These are phyloP conservation scores for Baryphthengus martii DNA, from an alignment of 2,113 vertebrate species.

Conservation along the genomic window DNA sequence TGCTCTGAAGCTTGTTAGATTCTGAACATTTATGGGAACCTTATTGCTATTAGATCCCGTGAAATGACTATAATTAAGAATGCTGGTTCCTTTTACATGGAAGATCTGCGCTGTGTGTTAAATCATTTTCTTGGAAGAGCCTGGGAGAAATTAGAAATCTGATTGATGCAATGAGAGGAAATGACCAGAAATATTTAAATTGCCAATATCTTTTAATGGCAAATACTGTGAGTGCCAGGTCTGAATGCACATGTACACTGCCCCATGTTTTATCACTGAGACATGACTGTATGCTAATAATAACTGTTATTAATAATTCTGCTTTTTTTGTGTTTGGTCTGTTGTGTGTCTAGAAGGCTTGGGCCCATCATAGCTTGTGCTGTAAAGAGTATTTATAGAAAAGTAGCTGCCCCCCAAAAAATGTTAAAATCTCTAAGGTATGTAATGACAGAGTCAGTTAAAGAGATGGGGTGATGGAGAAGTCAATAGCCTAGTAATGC, in stretches of 20 bases:
- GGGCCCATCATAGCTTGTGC: background rate
- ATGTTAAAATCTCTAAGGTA: background rate
- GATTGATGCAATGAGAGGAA: background rate
- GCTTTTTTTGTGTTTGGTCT: background rate
- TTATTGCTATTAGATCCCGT: constrained; percentile 36
- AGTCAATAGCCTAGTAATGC: background rate
- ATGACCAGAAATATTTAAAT: constrained; percentile 10
- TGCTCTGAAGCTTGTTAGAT: constrained; percentile 43
- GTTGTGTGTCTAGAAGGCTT: background rate
- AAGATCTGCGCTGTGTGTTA: background rate
- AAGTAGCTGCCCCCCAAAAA: background rate
- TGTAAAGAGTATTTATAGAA: background rate
- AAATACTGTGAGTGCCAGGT: background rate
- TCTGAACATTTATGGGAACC: constrained; percentile 33
- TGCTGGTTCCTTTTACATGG: background rate
- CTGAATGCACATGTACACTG: background rate
- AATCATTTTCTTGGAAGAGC: constrained; percentile 23
- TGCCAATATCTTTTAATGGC: background rate
- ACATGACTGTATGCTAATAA: background rate
- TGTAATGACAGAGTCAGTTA: background rate
- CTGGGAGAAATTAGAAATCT: background rate
- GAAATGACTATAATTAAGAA: background rate
- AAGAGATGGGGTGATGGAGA: background rate
- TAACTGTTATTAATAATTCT: background rate
- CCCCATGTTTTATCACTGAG: background rate